These are phyloP conservation scores for Drosophila barbarae DNA, from an alignment of 2,888 invertebrate genomes.

Conservation along the genomic window DNA sequence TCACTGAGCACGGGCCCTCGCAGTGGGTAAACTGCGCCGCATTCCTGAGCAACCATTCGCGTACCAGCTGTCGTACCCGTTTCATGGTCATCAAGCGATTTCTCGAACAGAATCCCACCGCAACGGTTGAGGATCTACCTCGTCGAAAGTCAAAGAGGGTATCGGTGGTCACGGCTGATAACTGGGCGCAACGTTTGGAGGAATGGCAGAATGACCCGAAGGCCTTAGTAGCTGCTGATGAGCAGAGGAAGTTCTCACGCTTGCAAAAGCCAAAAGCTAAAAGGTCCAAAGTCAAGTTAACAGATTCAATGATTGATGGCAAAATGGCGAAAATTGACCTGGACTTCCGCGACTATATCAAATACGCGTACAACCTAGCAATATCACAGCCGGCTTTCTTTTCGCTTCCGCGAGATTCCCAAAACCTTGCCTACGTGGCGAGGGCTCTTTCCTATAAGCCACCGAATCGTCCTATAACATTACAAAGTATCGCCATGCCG, in stretches of 20 bases:
- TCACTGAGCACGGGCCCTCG: constrained; percentile 80
- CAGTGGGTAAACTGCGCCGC: constrained; percentile 82
- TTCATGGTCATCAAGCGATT: constrained; percentile 81
- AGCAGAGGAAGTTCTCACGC: neutral
- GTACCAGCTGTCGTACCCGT: constrained; percentile 83
- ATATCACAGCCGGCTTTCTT: constrained; percentile 31
- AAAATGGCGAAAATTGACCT: constrained; percentile 39
- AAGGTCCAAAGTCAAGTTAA: neutral
- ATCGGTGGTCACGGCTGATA: constrained; percentile 62
- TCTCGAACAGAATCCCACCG: constrained; percentile 80
- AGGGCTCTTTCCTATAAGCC: constrained; percentile 46
- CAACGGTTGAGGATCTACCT: constrained; percentile 70
- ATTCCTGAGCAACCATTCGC: constrained; percentile 81
- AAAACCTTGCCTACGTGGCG: constrained; percentile 30
- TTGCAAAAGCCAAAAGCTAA: neutral
- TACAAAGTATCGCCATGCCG: constrained; percentile 29
- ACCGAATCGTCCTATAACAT: neutral
- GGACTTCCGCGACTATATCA: constrained; percentile 69
- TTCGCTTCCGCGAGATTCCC: constrained; percentile 29
- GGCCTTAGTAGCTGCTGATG: constrained; percentile 13
- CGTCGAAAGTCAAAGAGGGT: constrained; percentile 58
- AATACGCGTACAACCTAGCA: constrained; percentile 73
- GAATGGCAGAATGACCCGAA: constrained; percentile 55
- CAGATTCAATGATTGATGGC: neutral
- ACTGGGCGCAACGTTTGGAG: constrained; percentile 75